These are phyloP conservation scores for Margaritifera margaritifera DNA, from an alignment of 2,888 invertebrate species.

Conservation along the genomic window DNA sequence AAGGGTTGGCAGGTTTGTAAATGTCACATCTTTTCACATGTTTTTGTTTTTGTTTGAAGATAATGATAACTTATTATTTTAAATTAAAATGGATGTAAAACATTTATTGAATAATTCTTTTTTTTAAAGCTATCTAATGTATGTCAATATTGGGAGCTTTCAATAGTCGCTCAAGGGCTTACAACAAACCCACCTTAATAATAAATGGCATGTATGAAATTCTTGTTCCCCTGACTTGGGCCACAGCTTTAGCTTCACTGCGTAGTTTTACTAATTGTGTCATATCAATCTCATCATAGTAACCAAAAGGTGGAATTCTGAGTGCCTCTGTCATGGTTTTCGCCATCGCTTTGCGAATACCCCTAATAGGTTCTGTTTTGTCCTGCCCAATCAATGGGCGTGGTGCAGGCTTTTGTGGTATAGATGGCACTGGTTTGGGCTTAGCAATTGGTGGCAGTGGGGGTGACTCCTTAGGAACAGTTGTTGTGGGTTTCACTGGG, in stretches of 20 bases:
- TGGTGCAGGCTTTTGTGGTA: slow-evolving; percentile 28
- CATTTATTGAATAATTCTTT: too few relatives aligned
- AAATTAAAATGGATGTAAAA: too few relatives aligned
- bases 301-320: slow-evolving; percentile 89
- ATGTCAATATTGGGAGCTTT: too few relatives aligned
- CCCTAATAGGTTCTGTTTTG: slow-evolving; percentile 81
- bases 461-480: slow-evolving; percentile 1
- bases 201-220: slow-evolving; percentile 96
- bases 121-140: too few relatives aligned
- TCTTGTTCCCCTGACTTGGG: slow-evolving; percentile 79
- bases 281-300: slow-evolving; percentile 92
- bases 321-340: slow-evolving; percentile 94
- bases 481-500: neutral
- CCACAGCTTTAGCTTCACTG: slow-evolving; percentile 77
- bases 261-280: slow-evolving; percentile 83
- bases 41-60: too few relatives aligned
- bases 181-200: slow-evolving; percentile 79
- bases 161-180: neutral
- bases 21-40: too few relatives aligned
- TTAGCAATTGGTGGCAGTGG: neutral
- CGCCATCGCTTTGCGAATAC: slow-evolving; percentile 93
- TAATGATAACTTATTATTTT: too few relatives aligned
- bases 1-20: too few relatives aligned
- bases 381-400: slow-evolving; percentile 69
- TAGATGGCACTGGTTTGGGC: slow-evolving; percentile 19